A percentile compares a stretch with the other conserved stretches of the same genome.
phyloP scores from a whole-genome alignment of 2,797 vertebrate species.

The Pipistrellus pipistrellus region DNA sequence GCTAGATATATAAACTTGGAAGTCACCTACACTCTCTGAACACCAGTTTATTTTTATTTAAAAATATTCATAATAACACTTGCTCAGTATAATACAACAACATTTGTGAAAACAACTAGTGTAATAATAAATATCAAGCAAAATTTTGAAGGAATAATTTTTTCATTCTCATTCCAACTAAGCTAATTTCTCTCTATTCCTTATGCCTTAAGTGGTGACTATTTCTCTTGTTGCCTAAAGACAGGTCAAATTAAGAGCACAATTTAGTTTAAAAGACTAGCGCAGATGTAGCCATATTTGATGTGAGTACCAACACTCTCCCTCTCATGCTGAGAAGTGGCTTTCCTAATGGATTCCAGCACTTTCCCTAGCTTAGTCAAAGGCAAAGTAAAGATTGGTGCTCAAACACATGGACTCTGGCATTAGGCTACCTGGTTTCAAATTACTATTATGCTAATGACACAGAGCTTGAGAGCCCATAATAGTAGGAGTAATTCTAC shows the following conservation, averaged over 20 bases:
- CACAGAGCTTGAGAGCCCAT: not conserved
- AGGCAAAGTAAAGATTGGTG: not conserved
- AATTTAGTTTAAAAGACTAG: not conserved
- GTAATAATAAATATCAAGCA: not conserved
- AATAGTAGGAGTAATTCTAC: not conserved
- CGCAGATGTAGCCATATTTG: not conserved
- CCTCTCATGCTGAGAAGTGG: not conserved
- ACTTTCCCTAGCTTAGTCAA: not conserved
- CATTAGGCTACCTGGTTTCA: not conserved
- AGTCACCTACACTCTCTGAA: not conserved
- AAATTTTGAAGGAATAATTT: slow-evolving; percentile 16
- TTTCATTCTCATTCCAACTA: not conserved
- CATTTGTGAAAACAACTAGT: not conserved
- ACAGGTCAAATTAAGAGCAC: not conserved
- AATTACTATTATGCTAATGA: not conserved
- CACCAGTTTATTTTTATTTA: not conserved
- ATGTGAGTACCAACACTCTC: not conserved
- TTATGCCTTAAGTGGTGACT: not conserved
- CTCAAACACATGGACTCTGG: not conserved
- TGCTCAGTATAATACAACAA: not conserved
- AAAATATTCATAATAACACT: not conserved
- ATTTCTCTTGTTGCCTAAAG: not conserved
- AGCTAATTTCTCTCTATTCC: not conserved
- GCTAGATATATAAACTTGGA: not conserved
- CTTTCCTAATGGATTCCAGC: not conserved